Percentiles rank a stretch among this genome's conserved stretches.
These are phyloP conservation scores for Euzetes globulus DNA, from an alignment of 2,888 invertebrate species.

Conservation along the genomic window DNA sequence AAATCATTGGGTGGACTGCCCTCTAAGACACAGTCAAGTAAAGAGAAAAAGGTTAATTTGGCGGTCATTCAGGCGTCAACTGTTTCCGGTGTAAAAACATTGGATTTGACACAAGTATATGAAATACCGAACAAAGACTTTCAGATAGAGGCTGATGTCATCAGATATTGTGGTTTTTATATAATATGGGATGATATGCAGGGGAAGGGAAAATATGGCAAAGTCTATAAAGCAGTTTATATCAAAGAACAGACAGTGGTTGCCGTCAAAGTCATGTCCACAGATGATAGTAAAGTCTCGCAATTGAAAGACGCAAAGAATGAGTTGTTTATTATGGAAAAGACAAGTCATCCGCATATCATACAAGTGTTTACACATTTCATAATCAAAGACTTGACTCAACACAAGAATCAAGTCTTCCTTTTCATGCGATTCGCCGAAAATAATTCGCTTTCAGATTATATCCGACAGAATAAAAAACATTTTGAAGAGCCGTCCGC, in stretches of 20 bases:
- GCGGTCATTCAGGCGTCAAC: neutral
- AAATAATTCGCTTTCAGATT: neutral
- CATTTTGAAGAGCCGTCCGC: neutral
- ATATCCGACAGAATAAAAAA: neutral
- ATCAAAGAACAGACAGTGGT: neutral
- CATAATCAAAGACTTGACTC: neutral
- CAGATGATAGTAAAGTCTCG: too few species aligned
- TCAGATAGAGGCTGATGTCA: slow-evolving; percentile 1
- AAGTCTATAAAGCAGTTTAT: neutral
- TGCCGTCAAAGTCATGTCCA: slow-evolving; percentile 16
- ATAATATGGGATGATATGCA: neutral
- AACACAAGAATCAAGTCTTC: neutral
- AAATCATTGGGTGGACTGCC: too few species aligned
- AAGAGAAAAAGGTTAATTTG: neutral
- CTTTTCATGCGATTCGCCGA: slow-evolving; percentile 30
- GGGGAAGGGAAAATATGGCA: neutral
- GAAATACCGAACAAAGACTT: slow-evolving; percentile 1
- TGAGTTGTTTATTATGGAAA: slow-evolving; percentile 31
- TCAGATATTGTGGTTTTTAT: neutral
- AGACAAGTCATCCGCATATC: slow-evolving; percentile 32
- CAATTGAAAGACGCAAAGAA: neutral
- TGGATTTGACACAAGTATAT: slow-evolving; percentile 1
- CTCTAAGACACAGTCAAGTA: neutral
- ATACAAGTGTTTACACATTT: slow-evolving; percentile 27
- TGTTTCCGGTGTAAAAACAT: neutral